phyloP scores from a whole-genome alignment of 1,140 invertebrate genomes.

The Acyrthosiphon pisum region DNA sequence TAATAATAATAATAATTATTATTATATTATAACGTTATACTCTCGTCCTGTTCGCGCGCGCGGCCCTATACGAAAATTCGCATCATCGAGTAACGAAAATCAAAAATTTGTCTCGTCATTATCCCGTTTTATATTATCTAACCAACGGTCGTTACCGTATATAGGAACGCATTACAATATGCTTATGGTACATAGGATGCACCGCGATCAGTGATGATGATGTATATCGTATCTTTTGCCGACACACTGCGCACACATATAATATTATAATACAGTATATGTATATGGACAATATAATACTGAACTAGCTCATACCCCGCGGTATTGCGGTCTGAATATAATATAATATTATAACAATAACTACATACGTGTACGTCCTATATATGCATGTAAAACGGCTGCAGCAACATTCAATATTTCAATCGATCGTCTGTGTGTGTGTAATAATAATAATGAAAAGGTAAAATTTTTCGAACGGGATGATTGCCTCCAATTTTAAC shows the following conservation, averaged over 20 bases:
- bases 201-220: not conserved
- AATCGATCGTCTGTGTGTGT: not conserved
- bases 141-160: not conserved
- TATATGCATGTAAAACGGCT: not conserved
- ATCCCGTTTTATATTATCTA: not conserved
- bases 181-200: not conserved
- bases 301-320: not conserved
- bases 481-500: conserved; percentile 57
- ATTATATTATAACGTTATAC: too few relatives aligned
- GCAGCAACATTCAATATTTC: not conserved
- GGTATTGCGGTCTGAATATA: not conserved
- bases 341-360: not conserved
- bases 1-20: not conserved
- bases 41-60: not conserved
- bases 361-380: not conserved
- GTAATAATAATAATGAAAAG: conserved; percentile 50
- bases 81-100: not conserved
- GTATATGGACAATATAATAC: not conserved
- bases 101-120: conserved; percentile 2
- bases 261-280: not conserved
- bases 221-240: not conserved
- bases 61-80: not conserved
- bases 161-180: not conserved
- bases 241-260: not conserved
- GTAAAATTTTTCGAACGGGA: conserved; percentile 54